Percentiles rank a stretch among this genome's conserved stretches.
Evolutionary conservation across 2,888 invertebrate species (phyloP).

Genomic region (Stictocephala bisonia): DNA sequence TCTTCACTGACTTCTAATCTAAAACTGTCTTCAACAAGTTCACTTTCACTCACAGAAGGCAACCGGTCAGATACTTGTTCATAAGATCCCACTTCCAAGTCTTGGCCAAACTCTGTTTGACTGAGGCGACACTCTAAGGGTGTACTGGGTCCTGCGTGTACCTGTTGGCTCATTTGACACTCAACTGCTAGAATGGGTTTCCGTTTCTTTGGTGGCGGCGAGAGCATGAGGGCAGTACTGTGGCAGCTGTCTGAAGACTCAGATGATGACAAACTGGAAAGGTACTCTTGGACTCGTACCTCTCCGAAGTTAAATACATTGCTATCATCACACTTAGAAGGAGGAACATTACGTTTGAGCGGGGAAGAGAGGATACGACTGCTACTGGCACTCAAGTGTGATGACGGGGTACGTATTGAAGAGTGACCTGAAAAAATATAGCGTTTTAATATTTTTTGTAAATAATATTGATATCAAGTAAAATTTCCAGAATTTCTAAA

Average conservation of each 20-base stretch:
- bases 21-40: background rate
- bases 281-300: slow-evolving; percentile 67
- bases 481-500: too few species aligned
- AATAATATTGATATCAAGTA: too few species aligned
- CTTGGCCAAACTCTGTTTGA: slow-evolving; percentile 28
- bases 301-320: slow-evolving; percentile 67
- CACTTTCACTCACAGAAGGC: slow-evolving; percentile 25
- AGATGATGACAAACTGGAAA: slow-evolving; percentile 67
- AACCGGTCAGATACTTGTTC: slow-evolving; percentile 36
- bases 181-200: slow-evolving; percentile 20
- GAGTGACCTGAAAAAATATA: slow-evolving; percentile 55
- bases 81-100: slow-evolving; percentile 21
- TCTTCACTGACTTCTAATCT: slow-evolving; percentile 15
- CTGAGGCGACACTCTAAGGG: background rate
- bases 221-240: slow-evolving; percentile 9
- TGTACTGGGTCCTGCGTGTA: slow-evolving; percentile 9
- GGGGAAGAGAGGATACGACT: slow-evolving; percentile 31
- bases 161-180: slow-evolving; percentile 11
- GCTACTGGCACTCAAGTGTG: slow-evolving; percentile 53
- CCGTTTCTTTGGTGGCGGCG: slow-evolving; percentile 40
- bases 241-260: slow-evolving; percentile 59
- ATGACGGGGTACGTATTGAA: slow-evolving; percentile 60
- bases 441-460: too few species aligned
- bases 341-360: slow-evolving; percentile 47
- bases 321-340: slow-evolving; percentile 60